phyloP scores from a whole-genome alignment of 2,888 invertebrate species.

The Fabriciana adippe region DNA sequence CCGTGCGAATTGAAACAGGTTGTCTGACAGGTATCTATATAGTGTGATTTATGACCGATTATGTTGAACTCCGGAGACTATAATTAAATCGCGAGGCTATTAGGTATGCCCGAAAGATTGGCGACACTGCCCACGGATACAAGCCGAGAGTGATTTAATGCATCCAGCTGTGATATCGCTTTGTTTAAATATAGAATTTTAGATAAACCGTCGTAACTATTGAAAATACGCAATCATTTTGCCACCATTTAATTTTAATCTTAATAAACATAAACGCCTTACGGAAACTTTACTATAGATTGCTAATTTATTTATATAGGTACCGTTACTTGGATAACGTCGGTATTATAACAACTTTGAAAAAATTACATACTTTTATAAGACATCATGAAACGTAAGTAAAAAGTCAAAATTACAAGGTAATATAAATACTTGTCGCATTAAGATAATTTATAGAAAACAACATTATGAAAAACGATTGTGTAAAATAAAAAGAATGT shows the following conservation, averaged over 20 bases:
- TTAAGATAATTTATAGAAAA: constrained; percentile 68
- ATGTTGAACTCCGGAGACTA: constrained; percentile 69
- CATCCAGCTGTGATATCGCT: constrained; percentile 55
- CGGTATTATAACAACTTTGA: constrained; percentile 54
- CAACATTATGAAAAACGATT: constrained; percentile 52
- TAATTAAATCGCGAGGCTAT: constrained; percentile 77
- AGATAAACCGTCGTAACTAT: constrained; percentile 45
- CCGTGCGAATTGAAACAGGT: constrained; percentile 80
- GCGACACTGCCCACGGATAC: constrained; percentile 69
- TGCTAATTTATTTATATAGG: constrained; percentile 42
- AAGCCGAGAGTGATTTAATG: constrained; percentile 59
- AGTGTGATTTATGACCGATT: constrained; percentile 77
- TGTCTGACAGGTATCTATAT: constrained; percentile 79
- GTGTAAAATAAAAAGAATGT: constrained; percentile 55
- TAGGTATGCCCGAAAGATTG: constrained; percentile 69
- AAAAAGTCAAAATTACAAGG: constrained; percentile 56
- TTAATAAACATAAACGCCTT: neutral
- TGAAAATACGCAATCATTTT: constrained; percentile 43
- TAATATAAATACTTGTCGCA: constrained; percentile 70
- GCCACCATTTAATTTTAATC: constrained; percentile 6
- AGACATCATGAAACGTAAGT: constrained; percentile 48
- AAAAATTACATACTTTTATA: constrained; percentile 56
- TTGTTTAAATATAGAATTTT: constrained; percentile 50
- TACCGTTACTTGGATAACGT: constrained; percentile 64
- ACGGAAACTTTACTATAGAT: neutral